A percentile compares a stretch with the other conserved stretches of the same genome.
phyloP scores from a whole-genome alignment of 2,797 vertebrate genomes.

The Austrolebias charrua region DNA sequence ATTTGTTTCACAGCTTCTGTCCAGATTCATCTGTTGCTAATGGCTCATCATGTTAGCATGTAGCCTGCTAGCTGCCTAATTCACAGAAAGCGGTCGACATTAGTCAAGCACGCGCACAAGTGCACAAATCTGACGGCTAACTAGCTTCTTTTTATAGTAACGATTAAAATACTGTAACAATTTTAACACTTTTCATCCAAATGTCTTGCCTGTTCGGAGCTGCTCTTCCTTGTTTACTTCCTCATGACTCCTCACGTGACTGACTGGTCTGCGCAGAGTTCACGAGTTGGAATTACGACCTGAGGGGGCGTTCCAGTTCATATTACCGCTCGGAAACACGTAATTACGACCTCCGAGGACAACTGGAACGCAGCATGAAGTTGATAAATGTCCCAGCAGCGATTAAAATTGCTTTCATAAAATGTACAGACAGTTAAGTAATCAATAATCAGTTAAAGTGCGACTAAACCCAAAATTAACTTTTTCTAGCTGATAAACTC shows the following conservation, averaged over 20 bases:
- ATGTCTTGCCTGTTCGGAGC: conserved; percentile 16
- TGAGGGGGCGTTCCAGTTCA: too few relatives aligned
- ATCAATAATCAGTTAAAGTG: too few relatives aligned
- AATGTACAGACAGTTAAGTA: too few relatives aligned
- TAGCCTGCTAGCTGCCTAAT: conserved; percentile 15
- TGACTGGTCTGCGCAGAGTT: conserved; percentile 61
- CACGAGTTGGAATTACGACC: too few relatives aligned
- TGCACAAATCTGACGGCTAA: background rate
- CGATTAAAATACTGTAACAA: background rate
- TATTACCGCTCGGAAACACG: too few relatives aligned
- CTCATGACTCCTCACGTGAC: conserved; percentile 74
- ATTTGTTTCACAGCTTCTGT: background rate
- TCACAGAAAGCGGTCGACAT: background rate
- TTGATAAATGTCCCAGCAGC: too few relatives aligned
- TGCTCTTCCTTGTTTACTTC: conserved; percentile 70
- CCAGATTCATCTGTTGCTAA: background rate
- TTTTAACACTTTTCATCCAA: background rate
- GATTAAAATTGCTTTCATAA: too few relatives aligned
- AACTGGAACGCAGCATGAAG: too few relatives aligned
- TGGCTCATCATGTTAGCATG: conserved; percentile 51
- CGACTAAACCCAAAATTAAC: too few relatives aligned
- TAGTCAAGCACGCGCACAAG: background rate
- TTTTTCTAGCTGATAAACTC: too few relatives aligned
- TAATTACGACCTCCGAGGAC: too few relatives aligned
- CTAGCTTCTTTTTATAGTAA: background rate